phyloP scores from a whole-genome alignment of 2,113 vertebrate genomes.

The Scophthalmus maximus region DNA sequence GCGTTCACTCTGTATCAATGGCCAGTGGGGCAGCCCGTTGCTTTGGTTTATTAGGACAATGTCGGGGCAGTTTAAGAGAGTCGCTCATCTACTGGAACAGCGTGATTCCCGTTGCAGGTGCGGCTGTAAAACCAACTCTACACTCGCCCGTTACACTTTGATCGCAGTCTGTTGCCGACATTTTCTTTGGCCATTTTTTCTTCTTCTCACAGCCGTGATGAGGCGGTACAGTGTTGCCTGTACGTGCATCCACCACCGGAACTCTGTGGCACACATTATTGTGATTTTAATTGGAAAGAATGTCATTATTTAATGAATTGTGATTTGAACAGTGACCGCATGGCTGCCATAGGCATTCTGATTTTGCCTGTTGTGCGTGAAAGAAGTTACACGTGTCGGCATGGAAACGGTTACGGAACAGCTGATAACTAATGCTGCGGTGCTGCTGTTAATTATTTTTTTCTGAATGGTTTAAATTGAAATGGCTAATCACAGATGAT shows the following conservation, averaged over 20 bases:
- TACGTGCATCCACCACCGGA: too few species aligned
- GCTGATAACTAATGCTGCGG: neutral
- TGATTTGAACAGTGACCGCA: too few species aligned
- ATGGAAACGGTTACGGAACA: constrained; percentile 5
- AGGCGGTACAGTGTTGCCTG: too few species aligned
- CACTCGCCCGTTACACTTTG: constrained; percentile 31
- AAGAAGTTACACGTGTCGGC: neutral
- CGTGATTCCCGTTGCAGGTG: constrained; percentile 38
- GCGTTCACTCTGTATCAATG: constrained; percentile 37
- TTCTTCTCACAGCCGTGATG: neutral
- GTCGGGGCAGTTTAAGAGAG: constrained; percentile 54
- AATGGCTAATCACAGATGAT: constrained; percentile 58
- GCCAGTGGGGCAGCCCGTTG: constrained; percentile 44
- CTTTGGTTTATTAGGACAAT: constrained; percentile 57
- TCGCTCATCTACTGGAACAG: constrained; percentile 44
- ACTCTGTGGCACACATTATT: too few species aligned
- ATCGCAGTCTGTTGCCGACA: constrained; percentile 7
- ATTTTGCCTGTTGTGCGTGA: neutral
- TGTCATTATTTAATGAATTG: too few species aligned
- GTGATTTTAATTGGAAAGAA: too few species aligned
- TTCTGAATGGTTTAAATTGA: constrained; percentile 44
- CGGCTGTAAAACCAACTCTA: constrained; percentile 49
- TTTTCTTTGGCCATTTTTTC: neutral
- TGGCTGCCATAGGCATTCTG: too few species aligned
- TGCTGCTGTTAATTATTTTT: constrained; percentile 35